phyloP scores from a whole-genome alignment of 2,113 vertebrate genomes.

The Pygathrix nemaeus region DNA sequence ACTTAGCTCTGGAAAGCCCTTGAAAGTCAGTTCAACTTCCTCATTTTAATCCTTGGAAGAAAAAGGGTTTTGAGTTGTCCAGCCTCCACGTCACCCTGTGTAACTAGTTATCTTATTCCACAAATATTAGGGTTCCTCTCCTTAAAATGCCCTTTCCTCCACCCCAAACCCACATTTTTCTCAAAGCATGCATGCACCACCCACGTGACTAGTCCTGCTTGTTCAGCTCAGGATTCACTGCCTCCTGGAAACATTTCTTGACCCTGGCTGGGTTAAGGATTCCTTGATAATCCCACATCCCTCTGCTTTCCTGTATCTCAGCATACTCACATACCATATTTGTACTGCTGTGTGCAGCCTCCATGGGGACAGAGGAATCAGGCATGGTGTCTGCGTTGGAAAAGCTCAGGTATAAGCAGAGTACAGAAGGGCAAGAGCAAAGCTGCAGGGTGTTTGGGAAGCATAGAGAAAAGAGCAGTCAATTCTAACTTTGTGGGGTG shows the following conservation, averaged over 20 bases:
- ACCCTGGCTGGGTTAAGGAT: background rate
- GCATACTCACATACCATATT: background rate
- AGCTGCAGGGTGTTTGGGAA: background rate
- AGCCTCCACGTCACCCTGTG: background rate
- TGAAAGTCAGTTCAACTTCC: background rate
- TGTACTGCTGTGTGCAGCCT: background rate
- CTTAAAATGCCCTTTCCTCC: background rate
- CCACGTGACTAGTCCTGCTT: background rate
- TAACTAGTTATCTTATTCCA: background rate
- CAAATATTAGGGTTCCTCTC: background rate
- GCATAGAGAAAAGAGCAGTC: background rate
- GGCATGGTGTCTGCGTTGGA: background rate
- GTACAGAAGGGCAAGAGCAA: background rate
- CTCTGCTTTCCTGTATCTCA: background rate
- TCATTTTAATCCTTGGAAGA: background rate
- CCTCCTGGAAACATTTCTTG: background rate
- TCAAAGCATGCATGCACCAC: background rate
- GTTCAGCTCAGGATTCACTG: background rate
- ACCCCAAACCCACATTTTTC: background rate
- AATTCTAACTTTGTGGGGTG: background rate
- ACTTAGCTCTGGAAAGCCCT: background rate
- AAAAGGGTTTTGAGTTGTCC: background rate
- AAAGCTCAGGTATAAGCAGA: background rate
- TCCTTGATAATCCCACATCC: background rate
- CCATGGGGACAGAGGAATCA: background rate